These are phyloP conservation scores for Cnemophilus loriae DNA, from an alignment of 2,113 vertebrate genomes.

Conservation along the genomic window DNA sequence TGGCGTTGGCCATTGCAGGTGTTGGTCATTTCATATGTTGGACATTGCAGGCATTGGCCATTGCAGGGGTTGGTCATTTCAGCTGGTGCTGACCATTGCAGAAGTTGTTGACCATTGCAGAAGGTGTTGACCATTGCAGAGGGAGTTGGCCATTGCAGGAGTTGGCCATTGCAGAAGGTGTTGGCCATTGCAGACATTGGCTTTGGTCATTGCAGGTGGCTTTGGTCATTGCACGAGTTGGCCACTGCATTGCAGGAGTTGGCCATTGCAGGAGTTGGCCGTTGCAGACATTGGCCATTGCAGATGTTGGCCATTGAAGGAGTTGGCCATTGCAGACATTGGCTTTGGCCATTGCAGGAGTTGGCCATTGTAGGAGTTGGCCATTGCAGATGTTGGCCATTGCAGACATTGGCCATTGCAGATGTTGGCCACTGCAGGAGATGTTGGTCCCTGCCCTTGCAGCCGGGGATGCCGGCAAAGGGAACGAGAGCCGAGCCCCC, in stretches of 20 bases:
- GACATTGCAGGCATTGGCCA: rapidly evolving
- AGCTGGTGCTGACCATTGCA: neutral
- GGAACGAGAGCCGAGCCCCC: rapidly evolving
- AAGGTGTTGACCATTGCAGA: rapidly evolving
- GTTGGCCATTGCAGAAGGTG: neutral
- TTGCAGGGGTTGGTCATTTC: rapidly evolving
- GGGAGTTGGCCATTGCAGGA: rapidly evolving
- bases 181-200: no score
- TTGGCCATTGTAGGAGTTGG: rapidly evolving
- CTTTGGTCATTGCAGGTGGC: rapidly evolving
- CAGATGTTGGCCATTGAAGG: neutral
- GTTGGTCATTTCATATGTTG: rapidly evolving
- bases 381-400: neutral
- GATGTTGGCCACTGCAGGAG: neutral
- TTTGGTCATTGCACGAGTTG: rapidly evolving
- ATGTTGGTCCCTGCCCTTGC: neutral
- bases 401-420: neutral
- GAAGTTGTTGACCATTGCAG: neutral
- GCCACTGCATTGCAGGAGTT: no score
- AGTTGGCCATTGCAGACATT: neutral
- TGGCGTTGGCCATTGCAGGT: rapidly evolving
- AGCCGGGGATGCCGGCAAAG: rapidly evolving
- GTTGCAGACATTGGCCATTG: rapidly evolving
- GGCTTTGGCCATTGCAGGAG: neutral
- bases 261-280: neutral